Percentiles rank a stretch among this genome's conserved stretches.
phyloP scores from a whole-genome alignment of 1,140 invertebrate genomes.

The Samia ricini region DNA sequence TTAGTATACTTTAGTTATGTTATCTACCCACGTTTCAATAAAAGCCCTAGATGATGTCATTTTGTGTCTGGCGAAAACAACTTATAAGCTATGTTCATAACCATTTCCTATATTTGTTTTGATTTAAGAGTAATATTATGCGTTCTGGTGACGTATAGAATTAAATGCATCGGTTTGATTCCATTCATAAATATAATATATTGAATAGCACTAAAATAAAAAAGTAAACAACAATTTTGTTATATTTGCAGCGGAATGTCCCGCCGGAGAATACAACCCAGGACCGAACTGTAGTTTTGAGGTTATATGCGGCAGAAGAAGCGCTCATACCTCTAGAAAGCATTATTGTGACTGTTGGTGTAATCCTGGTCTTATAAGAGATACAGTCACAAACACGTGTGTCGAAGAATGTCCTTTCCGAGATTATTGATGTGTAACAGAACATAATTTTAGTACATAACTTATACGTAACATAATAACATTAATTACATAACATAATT shows the following conservation, averaged over 20 bases:
- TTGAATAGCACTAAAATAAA: no score
- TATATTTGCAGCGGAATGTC: slow-evolving; percentile 28
- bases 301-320: slow-evolving; percentile 21
- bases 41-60: no score
- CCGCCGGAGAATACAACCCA: slow-evolving; percentile 28
- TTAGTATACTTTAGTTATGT: no score
- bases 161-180: no score
- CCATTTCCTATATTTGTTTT: no score
- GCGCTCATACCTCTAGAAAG: slow-evolving; percentile 19
- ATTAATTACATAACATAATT: no score
- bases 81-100: no score
- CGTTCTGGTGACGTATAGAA: no score
- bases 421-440: not conserved
- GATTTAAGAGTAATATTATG: no score
- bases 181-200: no score
- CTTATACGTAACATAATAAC: not conserved
- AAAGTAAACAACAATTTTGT: not conserved
- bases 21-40: no score
- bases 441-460: not conserved
- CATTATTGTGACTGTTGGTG: slow-evolving; percentile 42
- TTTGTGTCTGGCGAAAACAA: no score
- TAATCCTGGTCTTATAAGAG: slow-evolving; percentile 22
- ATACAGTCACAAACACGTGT: slow-evolving; percentile 23
- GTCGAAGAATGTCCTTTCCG: slow-evolving; percentile 22
- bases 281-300: slow-evolving; percentile 33